Percentiles rank a stretch among this genome's conserved stretches.
These are phyloP conservation scores for Sphenopsis melanotis DNA, from an alignment of 2,797 vertebrate species.

Conservation along the genomic window DNA sequence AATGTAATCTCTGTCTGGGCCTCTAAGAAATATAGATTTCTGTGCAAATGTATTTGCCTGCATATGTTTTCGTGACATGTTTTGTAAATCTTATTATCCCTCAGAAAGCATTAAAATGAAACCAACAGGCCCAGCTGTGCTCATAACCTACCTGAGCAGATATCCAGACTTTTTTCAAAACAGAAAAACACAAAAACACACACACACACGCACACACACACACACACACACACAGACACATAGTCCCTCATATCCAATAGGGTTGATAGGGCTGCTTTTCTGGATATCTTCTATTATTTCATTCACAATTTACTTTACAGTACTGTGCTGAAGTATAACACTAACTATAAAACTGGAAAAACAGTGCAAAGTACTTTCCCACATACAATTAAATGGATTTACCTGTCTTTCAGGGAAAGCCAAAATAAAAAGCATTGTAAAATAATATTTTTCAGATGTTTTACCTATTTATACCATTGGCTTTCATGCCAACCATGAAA, in stretches of 20 bases:
- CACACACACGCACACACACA: background rate
- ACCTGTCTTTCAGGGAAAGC: conserved; percentile 44
- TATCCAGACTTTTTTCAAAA: conserved; percentile 32
- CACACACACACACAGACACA: background rate
- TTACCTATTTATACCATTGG: conserved; percentile 10
- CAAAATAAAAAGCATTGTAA: conserved; percentile 45
- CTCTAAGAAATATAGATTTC: conserved; percentile 18
- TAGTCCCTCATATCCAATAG: background rate
- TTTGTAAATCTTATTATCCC: conserved; percentile 53
- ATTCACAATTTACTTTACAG: conserved; percentile 61
- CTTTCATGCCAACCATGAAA: background rate
- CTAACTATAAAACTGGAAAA: conserved; percentile 33
- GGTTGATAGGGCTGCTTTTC: background rate
- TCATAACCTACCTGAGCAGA: conserved; percentile 55
- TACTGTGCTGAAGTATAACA: conserved; percentile 36
- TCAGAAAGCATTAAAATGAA: conserved; percentile 52
- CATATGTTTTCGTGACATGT: conserved; percentile 9
- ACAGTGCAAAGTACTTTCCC: conserved; percentile 30
- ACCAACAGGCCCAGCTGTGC: conserved; percentile 15
- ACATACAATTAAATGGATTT: conserved; percentile 38
- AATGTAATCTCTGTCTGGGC: background rate
- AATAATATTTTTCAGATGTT: conserved; percentile 9
- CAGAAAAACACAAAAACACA: background rate
- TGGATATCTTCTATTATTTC: conserved; percentile 40
- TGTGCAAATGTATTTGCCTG: background rate